phyloP scores from a whole-genome alignment of 2,113 vertebrate species.

The Pyxicephalus adspersus region DNA sequence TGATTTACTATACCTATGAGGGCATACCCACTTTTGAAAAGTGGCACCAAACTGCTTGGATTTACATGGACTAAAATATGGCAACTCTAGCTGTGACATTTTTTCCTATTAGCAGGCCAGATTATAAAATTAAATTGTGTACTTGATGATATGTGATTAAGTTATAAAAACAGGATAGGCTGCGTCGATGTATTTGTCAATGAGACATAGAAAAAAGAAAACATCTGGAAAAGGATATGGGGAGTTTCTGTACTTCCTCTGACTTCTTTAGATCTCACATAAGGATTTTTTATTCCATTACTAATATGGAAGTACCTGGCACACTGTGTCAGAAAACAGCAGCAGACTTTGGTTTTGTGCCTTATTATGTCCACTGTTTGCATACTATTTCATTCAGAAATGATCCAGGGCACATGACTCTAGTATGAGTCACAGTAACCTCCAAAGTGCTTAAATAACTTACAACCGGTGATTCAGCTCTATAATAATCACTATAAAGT shows the following conservation, averaged over 20 bases:
- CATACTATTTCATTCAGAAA: slow-evolving; percentile 29
- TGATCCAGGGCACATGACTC: slow-evolving; percentile 61
- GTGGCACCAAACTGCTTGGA: too few relatives aligned
- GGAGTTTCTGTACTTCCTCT: slow-evolving; percentile 44
- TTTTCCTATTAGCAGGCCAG: too few relatives aligned
- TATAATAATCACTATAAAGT: slow-evolving; percentile 64
- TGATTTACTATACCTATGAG: too few relatives aligned
- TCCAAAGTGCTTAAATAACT: slow-evolving; percentile 65
- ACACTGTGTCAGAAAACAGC: slow-evolving; percentile 30
- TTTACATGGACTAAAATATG: too few relatives aligned
- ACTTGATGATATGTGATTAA: neutral
- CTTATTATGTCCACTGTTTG: slow-evolving; percentile 16
- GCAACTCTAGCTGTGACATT: too few relatives aligned
- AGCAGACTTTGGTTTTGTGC: slow-evolving; percentile 19
- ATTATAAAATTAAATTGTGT: neutral
- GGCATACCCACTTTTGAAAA: too few relatives aligned
- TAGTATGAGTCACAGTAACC: slow-evolving; percentile 66
- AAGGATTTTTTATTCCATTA: slow-evolving; percentile 49
- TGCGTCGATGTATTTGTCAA: neutral
- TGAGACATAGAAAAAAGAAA: slow-evolving; percentile 19
- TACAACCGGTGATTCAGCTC: slow-evolving; percentile 69
- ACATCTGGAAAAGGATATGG: slow-evolving; percentile 35
- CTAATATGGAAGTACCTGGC: slow-evolving; percentile 54
- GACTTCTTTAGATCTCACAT: slow-evolving; percentile 36
- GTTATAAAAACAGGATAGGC: slow-evolving; percentile 18